Conservation (phyloP, 2,797 vertebrate species). For the Benthosema pterotum region DNA sequence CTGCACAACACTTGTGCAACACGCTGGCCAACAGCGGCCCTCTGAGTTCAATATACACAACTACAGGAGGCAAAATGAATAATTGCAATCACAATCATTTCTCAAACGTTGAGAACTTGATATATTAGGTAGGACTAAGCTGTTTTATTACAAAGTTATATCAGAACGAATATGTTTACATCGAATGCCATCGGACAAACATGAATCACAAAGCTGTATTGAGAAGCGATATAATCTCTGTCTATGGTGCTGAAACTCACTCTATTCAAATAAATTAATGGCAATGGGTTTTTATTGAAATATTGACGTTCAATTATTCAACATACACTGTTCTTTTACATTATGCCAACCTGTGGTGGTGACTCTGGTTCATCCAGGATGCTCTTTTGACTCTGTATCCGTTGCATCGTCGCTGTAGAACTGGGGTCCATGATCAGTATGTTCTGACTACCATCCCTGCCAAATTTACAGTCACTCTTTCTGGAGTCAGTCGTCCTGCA, state of each 20-base stretch:
- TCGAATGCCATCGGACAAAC: neutral
- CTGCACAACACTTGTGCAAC: slow-evolving; percentile 14
- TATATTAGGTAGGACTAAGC: neutral
- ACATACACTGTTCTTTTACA: neutral
- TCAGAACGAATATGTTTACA: neutral
- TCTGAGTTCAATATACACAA: slow-evolving; percentile 31
- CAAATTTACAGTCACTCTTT: too few relatives aligned
- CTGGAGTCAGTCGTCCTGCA: too few relatives aligned
- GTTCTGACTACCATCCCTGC: too few relatives aligned
- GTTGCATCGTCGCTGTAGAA: slow-evolving; percentile 40
- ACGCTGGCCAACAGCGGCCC: slow-evolving; percentile 60
- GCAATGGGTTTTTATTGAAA: neutral
- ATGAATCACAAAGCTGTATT: neutral
- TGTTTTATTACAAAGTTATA: too few relatives aligned
- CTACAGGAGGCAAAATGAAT: slow-evolving; percentile 16
- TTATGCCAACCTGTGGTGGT: slow-evolving; percentile 15
- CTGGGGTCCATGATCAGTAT: slow-evolving; percentile 32
- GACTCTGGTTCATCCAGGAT: slow-evolving; percentile 59
- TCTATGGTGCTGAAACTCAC: neutral
- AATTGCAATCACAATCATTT: neutral
- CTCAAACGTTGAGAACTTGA: too few relatives aligned
- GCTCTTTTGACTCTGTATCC: slow-evolving; percentile 29
- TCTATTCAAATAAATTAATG: neutral
- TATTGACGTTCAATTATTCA: neutral
- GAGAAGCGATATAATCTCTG: neutral